Evolutionary conservation across 2,888 invertebrate genomes (phyloP).

Genomic region (Thalpophila matura): DNA sequence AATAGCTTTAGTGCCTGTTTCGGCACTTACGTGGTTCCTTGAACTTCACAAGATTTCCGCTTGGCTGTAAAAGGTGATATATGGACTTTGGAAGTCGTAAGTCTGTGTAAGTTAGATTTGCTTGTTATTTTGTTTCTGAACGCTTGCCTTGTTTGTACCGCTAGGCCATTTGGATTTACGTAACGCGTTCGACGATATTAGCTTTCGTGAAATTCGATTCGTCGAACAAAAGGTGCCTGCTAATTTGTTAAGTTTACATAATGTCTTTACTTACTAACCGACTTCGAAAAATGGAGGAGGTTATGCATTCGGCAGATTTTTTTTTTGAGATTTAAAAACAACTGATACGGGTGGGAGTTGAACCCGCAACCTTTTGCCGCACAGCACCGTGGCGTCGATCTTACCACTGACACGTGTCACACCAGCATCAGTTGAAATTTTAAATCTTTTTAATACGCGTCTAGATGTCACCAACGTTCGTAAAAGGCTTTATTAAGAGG

Average conservation of each 20-base stretch:
- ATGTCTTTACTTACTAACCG: neutral
- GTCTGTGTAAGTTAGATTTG: constrained; percentile 45
- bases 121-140: constrained; percentile 29
- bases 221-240: neutral
- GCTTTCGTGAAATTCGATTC: constrained; percentile 19
- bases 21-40: constrained; percentile 34
- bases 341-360: too few relatives aligned
- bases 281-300: too few relatives aligned
- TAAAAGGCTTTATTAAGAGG: too few relatives aligned
- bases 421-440: too few relatives aligned
- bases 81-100: constrained; percentile 43
- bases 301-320: too few relatives aligned
- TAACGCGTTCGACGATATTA: neutral
- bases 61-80: constrained; percentile 52
- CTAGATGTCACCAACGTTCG: too few relatives aligned
- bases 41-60: constrained; percentile 45
- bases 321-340: too few relatives aligned
- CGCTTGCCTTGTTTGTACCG: constrained; percentile 32
- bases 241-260: neutral
- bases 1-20: constrained; percentile 35
- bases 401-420: too few relatives aligned
- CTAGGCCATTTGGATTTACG: constrained; percentile 18
- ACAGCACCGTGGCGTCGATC: too few relatives aligned
- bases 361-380: too few relatives aligned
- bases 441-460: too few relatives aligned